Evolutionary conservation across 37 sponge, comb jelly and placozoan genomes (phyloP).

Genomic region (Aplysina aerophoba): DNA sequence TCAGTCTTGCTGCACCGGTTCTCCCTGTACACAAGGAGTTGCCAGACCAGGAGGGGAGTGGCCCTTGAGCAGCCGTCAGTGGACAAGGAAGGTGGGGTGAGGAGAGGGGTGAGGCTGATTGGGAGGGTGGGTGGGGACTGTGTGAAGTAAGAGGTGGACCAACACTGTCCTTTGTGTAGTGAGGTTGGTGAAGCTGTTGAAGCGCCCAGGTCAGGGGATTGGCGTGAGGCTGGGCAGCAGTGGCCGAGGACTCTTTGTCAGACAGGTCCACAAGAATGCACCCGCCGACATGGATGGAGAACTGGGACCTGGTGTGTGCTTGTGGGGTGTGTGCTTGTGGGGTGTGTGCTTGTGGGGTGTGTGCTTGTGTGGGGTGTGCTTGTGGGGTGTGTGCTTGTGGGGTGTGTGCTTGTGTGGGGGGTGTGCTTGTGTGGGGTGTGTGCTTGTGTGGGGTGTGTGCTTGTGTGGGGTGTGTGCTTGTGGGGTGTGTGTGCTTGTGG

Average conservation of each 20-base stretch:
- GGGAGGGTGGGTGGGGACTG: neutral
- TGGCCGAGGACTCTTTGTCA: neutral
- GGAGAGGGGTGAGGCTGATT: neutral
- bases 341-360: neutral
- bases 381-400: neutral
- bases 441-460: too few relatives aligned
- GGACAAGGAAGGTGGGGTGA: neutral
- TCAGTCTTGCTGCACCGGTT: constrained; percentile 2
- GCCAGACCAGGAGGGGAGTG: neutral
- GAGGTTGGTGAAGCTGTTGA: constrained; percentile 11
- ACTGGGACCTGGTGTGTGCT: neutral
- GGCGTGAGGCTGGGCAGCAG: constrained; percentile 12
- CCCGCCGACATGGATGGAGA: constrained; percentile 25
- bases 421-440: neutral
- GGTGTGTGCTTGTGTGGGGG: neutral
- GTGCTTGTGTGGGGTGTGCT: neutral
- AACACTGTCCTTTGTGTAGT: neutral
- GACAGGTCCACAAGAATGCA: neutral
- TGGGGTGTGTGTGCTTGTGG: too few relatives aligned
- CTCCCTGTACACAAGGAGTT: constrained; percentile 6
- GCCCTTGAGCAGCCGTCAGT: neutral
- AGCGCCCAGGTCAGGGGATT: constrained; percentile 7
- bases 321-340: neutral
- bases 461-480: too few relatives aligned
- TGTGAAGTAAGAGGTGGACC: neutral